phyloP scores from a whole-genome alignment of 2,888 invertebrate species.

The Homarus gammarus region DNA sequence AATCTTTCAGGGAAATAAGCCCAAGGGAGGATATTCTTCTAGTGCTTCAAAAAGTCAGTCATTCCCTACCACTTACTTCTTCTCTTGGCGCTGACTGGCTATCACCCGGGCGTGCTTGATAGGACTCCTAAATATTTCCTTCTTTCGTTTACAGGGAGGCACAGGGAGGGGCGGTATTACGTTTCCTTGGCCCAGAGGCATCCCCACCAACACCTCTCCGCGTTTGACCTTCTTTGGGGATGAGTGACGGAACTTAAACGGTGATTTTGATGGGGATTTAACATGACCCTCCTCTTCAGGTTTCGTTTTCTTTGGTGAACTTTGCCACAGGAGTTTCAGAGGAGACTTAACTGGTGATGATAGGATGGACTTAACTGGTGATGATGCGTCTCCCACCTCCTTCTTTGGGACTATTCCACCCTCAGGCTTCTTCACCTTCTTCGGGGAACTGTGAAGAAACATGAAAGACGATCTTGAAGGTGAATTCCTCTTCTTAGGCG shows the following conservation, averaged over 20 bases:
- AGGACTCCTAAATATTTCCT: slow-evolving; percentile 12
- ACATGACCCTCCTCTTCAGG: neutral
- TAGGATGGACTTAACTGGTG: neutral
- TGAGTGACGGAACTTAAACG: neutral
- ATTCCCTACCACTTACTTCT: slow-evolving; percentile 17
- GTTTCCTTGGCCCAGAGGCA: neutral
- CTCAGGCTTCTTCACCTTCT: neutral
- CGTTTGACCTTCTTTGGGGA: slow-evolving; percentile 22
- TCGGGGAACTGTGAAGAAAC: neutral
- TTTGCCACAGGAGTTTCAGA: neutral
- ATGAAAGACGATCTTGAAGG: neutral
- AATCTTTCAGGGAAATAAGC: too few species aligned
- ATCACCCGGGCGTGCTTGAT: neutral
- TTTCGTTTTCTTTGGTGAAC: neutral
- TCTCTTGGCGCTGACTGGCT: slow-evolving; percentile 4
- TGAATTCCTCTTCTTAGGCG: neutral
- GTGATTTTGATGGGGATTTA: slow-evolving; percentile 1
- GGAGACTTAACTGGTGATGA: neutral
- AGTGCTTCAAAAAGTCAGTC: neutral
- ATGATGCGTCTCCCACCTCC: too few species aligned
- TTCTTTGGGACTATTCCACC: neutral
- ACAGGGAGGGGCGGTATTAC: neutral
- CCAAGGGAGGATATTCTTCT: too few species aligned
- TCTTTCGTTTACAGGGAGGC: slow-evolving; percentile 12
- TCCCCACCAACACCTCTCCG: slow-evolving; percentile 3